Conservation (phyloP, 1,140 invertebrate genomes). For the Heliconius hewitsoni region DNA sequence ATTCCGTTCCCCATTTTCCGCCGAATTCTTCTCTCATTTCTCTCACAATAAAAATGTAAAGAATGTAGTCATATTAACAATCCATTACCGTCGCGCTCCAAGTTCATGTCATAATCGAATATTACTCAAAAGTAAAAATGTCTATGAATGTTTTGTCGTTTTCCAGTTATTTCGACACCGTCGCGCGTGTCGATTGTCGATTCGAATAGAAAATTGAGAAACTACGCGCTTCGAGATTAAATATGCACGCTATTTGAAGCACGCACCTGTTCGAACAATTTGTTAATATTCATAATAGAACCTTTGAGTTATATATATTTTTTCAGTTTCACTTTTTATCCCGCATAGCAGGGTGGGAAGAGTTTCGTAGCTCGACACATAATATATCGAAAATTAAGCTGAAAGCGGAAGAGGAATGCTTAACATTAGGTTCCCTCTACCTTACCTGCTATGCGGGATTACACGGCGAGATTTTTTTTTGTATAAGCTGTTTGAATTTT, state of each 20-base stretch:
- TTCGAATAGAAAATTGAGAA: conserved; percentile 49
- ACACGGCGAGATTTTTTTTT: too few species aligned
- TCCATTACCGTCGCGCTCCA: conserved; percentile 1
- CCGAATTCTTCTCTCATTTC: neutral
- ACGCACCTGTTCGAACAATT: conserved; percentile 20
- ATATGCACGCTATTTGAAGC: conserved; percentile 35
- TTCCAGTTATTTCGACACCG: conserved; percentile 38
- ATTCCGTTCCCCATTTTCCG: too few species aligned
- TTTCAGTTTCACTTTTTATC: neutral
- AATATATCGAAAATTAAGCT: too few species aligned
- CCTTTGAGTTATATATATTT: neutral
- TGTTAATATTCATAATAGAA: conserved; percentile 18
- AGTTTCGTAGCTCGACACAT: too few species aligned
- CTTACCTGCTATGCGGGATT: too few species aligned
- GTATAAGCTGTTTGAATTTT: too few species aligned
- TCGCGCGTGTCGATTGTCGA: conserved; percentile 41
- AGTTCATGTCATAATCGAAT: conserved; percentile 25
- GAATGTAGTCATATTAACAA: conserved; percentile 9
- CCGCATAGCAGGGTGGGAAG: neutral
- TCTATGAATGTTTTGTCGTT: conserved; percentile 32
- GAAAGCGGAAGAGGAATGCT: too few species aligned
- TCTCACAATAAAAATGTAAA: neutral
- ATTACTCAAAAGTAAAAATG: conserved; percentile 35
- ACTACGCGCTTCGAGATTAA: conserved; percentile 35
- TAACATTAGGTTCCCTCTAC: too few species aligned